Percentiles rank a stretch among this genome's conserved stretches.
These are phyloP conservation scores for Agrotis exclamationis DNA, from an alignment of 2,888 invertebrate genomes.

Conservation along the genomic window DNA sequence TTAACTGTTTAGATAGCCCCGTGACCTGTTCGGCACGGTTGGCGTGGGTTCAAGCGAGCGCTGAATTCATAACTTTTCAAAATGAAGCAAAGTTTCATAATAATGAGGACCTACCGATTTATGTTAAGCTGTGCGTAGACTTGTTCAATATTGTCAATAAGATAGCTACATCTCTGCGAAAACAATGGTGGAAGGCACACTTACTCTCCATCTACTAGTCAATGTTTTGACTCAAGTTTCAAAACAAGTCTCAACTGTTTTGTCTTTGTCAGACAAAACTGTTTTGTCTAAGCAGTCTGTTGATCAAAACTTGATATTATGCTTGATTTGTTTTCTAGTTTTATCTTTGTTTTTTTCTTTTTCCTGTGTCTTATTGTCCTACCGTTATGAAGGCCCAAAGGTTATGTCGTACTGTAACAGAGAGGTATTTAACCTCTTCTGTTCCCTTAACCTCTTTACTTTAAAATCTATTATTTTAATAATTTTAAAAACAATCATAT, in stretches of 20 bases:
- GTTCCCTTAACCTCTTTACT: too few species aligned
- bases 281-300: neutral
- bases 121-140: neutral
- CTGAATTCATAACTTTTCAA: too few species aligned
- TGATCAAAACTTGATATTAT: neutral
- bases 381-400: too few species aligned
- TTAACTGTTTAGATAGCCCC: too few species aligned
- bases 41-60: too few species aligned
- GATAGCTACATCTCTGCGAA: neutral
- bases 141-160: neutral
- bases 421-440: too few species aligned
- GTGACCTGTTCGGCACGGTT: too few species aligned
- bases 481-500: too few species aligned
- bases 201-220: neutral
- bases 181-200: neutral
- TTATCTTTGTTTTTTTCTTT: neutral
- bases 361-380: constrained; percentile 41
- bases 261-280: neutral
- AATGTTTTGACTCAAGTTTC: neutral
- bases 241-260: neutral
- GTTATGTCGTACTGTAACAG: too few species aligned
- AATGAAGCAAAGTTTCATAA: too few species aligned
- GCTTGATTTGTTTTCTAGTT: constrained; percentile 10
- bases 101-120: too few species aligned
- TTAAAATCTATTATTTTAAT: too few species aligned